Evolutionary conservation across 1,140 invertebrate species (phyloP).

Genomic region (Maniola jurtina): DNA sequence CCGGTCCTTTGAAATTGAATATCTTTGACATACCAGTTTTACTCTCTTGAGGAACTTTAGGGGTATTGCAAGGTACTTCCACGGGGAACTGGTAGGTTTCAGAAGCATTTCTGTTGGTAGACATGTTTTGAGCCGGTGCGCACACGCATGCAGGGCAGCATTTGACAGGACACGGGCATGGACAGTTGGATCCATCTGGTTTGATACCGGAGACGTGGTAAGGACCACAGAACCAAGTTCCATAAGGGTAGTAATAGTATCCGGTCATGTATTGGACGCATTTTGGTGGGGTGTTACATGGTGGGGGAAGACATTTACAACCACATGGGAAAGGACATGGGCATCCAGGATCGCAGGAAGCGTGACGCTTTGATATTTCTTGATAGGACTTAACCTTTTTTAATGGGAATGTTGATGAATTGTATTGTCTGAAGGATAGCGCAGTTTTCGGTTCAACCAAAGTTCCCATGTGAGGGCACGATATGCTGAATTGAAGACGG

Average conservation of each 20-base stretch:
- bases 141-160: constrained; percentile 21
- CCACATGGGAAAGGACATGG: constrained; percentile 46
- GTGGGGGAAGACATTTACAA: constrained; percentile 55
- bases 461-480: neutral
- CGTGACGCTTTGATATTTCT: constrained; percentile 27
- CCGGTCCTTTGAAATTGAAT: neutral
- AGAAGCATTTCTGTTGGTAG: constrained; percentile 15
- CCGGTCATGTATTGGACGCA: constrained; percentile 70
- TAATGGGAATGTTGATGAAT: neutral
- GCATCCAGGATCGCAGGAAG: constrained; percentile 33
- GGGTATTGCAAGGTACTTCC: constrained; percentile 6
- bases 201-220: constrained; percentile 52
- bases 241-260: constrained; percentile 70
- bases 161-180: constrained; percentile 37
- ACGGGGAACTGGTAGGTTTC: neutral
- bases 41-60: neutral
- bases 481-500: neutral
- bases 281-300: constrained; percentile 52
- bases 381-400: neutral
- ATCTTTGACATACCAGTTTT: constrained; percentile 8
- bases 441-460: neutral
- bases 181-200: constrained; percentile 33
- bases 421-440: neutral
- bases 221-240: constrained; percentile 67
- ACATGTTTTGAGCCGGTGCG: neutral